These are phyloP conservation scores for Arctia plantaginis DNA, from an alignment of 2,888 invertebrate genomes.

Conservation along the genomic window DNA sequence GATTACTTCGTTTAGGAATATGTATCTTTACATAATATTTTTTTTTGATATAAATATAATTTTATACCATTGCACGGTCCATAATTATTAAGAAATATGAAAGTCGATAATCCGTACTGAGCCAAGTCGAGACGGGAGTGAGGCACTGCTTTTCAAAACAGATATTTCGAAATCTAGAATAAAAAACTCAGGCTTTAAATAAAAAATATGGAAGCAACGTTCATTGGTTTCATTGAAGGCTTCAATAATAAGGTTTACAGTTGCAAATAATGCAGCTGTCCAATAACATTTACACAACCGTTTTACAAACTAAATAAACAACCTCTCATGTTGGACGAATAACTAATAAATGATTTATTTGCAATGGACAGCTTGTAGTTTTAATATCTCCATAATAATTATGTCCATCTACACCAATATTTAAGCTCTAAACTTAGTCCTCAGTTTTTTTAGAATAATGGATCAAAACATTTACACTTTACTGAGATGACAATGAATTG, in stretches of 20 bases:
- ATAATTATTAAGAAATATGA: conserved; percentile 28
- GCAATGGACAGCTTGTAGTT: background rate
- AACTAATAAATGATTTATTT: background rate
- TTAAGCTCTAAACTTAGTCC: background rate
- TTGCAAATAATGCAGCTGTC: conserved; percentile 26
- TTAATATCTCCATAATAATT: too few species aligned
- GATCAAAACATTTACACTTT: conserved; percentile 47
- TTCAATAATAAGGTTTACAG: background rate
- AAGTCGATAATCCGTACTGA: conserved; percentile 27
- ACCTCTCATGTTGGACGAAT: conserved; percentile 42
- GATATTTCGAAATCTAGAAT: conserved; percentile 23
- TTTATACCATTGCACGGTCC: conserved; percentile 26
- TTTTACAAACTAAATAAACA: conserved; percentile 41
- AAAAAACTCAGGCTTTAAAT: conserved; percentile 11
- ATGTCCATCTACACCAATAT: background rate
- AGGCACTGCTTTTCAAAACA: conserved; percentile 36
- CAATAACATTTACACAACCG: conserved; percentile 38
- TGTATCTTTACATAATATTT: conserved; percentile 26
- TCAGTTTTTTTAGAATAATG: conserved; percentile 42
- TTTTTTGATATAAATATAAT: conserved; percentile 18
- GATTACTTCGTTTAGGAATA: conserved; percentile 33
- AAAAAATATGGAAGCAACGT: conserved; percentile 25
- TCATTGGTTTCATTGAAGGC: background rate
- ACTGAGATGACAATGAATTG: conserved; percentile 42
- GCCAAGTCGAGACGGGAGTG: conserved; percentile 40